Evolutionary conservation across 2,797 vertebrate species (phyloP), one percentile per base, ranked within the genome.

Genomic region (Alfaro cultratus): DNA sequence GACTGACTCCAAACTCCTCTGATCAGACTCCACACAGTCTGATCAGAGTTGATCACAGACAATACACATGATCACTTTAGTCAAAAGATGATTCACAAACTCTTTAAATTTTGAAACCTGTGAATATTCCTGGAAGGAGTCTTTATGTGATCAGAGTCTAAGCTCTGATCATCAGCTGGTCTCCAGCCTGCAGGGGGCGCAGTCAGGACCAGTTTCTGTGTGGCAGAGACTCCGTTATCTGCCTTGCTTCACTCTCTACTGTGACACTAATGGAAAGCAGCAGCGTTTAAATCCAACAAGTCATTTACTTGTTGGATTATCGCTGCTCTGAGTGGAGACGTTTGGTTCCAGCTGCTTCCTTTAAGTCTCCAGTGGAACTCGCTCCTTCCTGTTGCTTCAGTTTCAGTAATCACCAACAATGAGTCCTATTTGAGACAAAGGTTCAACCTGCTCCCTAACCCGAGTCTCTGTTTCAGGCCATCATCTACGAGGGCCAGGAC

Each of bases 401-500:
- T 71, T 71, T 11, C 70, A 41, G 77, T 82, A 77, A 74, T 82
- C 9, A 31, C 67, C 55, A 36, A 76, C 78, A 78, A 78, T 76
- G n/a, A 49, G 34, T 49, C 64, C 15, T 82, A 72, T 82, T 72
- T 43, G 78, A 82, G 68, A 80, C n/a, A 71, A 45, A 49, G 53
- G 43, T 47, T 18, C 47, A 49, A 49, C 47, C 23, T 6, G 51
- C 79, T 71, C 70, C 36, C 77, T 51, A 80, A 16, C 73, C 49
- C 16, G 11, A 5, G 4, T 45, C 11, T 87, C 51, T 87, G 71
- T 85, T 90, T 43, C 85, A 97, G 97, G 94, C 97, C 0, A 97
- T 97, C 93, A 95, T 97, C 87, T 97, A 97, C 4, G 97, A 97
- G 86, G 97, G 92, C 36, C 92, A 93, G 83, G 93, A 93, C 68